Conservation (phyloP, 2,113 vertebrate genomes). For the Cichladusa arquata region DNA sequence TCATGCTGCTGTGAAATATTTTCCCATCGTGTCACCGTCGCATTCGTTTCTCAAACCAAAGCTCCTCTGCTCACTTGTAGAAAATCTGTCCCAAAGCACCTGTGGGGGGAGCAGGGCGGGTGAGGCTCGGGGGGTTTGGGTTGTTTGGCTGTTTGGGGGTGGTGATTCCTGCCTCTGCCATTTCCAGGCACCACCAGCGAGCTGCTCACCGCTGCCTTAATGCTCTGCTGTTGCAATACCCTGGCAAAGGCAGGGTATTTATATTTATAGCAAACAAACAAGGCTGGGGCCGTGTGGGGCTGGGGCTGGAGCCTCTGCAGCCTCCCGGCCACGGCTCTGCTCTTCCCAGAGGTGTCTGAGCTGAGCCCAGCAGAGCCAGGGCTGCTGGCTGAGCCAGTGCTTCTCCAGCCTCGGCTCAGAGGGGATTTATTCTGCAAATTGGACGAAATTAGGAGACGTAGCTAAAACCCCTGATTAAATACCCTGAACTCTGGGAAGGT, state of each 20-base stretch:
- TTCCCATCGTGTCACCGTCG: constrained; percentile 41
- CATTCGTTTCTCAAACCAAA: background rate
- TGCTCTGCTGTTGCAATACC: constrained; percentile 7
- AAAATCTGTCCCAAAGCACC: background rate
- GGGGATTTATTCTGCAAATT: background rate
- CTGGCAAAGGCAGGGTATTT: constrained; percentile 31
- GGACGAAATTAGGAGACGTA: background rate
- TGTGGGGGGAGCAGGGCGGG: background rate
- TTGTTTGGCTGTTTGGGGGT: background rate
- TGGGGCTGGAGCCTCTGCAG: background rate
- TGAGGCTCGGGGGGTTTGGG: background rate
- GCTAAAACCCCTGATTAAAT: background rate
- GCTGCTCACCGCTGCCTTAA: background rate
- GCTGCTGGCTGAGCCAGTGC: background rate
- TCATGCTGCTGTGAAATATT: constrained; percentile 53
- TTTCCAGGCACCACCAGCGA: background rate
- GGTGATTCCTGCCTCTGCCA: background rate
- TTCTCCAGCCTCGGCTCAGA: background rate
- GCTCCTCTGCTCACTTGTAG: background rate
- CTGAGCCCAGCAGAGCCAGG: background rate
- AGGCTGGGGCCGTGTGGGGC: background rate
- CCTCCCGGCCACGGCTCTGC: background rate
- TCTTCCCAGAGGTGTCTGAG: background rate
- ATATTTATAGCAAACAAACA: constrained; percentile 57
- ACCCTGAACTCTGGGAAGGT: background rate